These are phyloP conservation scores for Cataglyphis hispanica DNA, from an alignment of 1,140 invertebrate species.

Conservation along the genomic window DNA sequence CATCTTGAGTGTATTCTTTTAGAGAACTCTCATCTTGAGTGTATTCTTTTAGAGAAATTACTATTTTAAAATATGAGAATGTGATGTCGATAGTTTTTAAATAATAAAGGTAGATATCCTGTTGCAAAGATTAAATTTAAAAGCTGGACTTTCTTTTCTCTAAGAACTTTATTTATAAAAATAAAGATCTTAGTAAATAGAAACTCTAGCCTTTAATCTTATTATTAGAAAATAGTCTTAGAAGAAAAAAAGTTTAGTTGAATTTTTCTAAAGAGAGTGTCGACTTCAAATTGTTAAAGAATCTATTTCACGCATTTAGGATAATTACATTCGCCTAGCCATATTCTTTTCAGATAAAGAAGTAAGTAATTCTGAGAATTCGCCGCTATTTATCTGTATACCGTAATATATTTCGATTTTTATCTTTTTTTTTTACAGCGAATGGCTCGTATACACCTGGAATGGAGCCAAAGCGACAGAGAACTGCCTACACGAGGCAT, in stretches of 20 bases:
- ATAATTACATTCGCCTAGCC: not conserved
- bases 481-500: constrained; percentile 98
- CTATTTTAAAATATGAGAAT: not conserved
- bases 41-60: too few species aligned
- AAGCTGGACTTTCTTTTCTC: too few species aligned
- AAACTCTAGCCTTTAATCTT: not conserved
- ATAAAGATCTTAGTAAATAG: not conserved
- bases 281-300: not conserved
- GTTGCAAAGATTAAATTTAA: not conserved
- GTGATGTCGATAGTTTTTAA: not conserved
- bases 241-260: not conserved
- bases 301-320: not conserved
- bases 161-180: not conserved
- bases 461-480: constrained; percentile 97
- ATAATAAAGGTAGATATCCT: not conserved
- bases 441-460: constrained; percentile 95
- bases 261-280: not conserved
- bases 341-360: not conserved
- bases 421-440: constrained; percentile 89
- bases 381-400: not conserved
- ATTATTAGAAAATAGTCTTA: too few species aligned
- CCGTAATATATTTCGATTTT: constrained; percentile 35
- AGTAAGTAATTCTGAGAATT: not conserved
- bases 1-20: not conserved
- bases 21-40: not conserved